phyloP scores from a whole-genome alignment of 2,113 vertebrate species.

The Chitala chitala region DNA sequence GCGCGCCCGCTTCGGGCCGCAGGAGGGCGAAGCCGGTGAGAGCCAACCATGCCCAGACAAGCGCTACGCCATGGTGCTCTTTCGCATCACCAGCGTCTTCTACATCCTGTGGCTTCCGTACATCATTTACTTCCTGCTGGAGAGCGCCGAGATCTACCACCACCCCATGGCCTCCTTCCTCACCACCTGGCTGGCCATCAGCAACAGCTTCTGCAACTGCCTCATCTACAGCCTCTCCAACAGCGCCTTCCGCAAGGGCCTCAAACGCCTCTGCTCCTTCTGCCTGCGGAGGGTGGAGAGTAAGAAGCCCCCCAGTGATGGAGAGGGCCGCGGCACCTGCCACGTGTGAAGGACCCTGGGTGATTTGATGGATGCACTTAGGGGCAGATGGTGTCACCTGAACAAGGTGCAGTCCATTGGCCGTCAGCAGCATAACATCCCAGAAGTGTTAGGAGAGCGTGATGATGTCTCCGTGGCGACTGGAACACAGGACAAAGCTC shows the following conservation, averaged over 20 bases:
- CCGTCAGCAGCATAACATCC: background rate
- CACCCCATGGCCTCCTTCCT: conserved; percentile 82
- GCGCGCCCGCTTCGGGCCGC: conserved; percentile 82
- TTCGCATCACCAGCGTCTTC: conserved; percentile 97
- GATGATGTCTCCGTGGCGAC: no score
- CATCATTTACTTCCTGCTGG: conserved; percentile 92
- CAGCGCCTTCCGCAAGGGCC: conserved; percentile 91
- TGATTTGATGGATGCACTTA: background rate
- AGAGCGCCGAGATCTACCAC: conserved; percentile 81
- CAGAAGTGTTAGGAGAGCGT: background rate
- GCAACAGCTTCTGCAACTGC: conserved; percentile 99
- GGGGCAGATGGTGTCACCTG: background rate
- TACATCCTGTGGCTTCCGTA: conserved; percentile 97
- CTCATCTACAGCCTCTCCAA: conserved; percentile 98
- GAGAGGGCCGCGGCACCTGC: conserved; percentile 65
- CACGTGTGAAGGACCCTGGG: conserved; percentile 52
- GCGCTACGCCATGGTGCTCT: conserved; percentile 90
- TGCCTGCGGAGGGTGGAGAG: conserved; percentile 70
- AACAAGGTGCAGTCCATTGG: background rate
- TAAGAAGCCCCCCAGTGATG: conserved; percentile 64
- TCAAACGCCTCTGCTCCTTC: conserved; percentile 88
- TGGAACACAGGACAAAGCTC: background rate
- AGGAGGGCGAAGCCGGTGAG: conserved; percentile 63
- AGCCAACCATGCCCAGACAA: conserved; percentile 78
- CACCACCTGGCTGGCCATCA: conserved; percentile 97